Evolutionary conservation across 2,797 vertebrate genomes (phyloP).

Genomic region (Picus viridis): DNA sequence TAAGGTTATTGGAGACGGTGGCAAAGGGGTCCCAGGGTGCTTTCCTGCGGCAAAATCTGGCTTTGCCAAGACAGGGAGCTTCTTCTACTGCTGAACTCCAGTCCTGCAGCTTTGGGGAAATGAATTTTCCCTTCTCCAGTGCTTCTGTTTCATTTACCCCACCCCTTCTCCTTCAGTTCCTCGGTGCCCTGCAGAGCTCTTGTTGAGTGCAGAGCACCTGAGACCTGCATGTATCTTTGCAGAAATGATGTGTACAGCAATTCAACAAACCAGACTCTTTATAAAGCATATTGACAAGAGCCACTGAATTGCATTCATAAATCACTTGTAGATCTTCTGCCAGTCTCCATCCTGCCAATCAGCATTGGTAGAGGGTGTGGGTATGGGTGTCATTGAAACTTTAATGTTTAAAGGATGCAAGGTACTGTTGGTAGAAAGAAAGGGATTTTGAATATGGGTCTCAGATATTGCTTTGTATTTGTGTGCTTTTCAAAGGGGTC

Average conservation of each 20-base stretch:
- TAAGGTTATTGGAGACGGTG: background rate
- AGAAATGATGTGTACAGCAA: background rate
- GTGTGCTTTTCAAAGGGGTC: background rate
- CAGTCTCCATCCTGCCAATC: background rate
- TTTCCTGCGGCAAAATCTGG: background rate
- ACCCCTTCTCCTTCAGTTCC: background rate
- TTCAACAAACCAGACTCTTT: constrained; percentile 24
- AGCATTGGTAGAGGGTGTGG: background rate
- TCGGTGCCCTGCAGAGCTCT: background rate
- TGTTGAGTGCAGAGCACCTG: background rate
- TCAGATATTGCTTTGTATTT: background rate
- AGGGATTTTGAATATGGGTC: background rate
- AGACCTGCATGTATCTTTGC: background rate
- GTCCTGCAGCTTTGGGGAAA: background rate
- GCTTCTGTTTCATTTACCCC: background rate
- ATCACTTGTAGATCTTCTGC: background rate
- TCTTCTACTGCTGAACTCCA: background rate
- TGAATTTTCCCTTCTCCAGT: background rate
- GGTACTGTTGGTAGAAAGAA: background rate
- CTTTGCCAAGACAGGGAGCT: background rate
- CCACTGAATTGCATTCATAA: background rate
- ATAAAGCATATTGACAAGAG: constrained; percentile 17
- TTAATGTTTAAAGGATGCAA: background rate
- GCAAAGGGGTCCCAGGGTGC: background rate
- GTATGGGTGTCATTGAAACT: background rate